Base-by-base conservation (phyloP, 2,888 invertebrate species). In the Rhabditophanes sp. region DNA sequence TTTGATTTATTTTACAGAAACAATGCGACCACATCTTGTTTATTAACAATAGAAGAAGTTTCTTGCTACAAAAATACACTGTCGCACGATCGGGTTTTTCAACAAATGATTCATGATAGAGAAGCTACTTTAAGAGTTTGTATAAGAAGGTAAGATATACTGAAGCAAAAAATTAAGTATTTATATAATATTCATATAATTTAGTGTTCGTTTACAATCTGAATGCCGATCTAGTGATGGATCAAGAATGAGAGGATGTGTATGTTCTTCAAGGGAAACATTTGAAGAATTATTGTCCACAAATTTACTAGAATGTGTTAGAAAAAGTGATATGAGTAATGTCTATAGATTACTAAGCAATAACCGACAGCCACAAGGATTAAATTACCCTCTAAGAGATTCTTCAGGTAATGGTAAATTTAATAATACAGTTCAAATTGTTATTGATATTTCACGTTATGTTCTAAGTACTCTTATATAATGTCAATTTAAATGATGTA, bases 41-140 rank as follows among this genome's bases (percentile, higher is more conserved):
- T 47, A 21, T 24, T 57, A 16, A 43, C 48, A 26, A 45, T 51
- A n/a, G 42, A 46, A 21, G 58, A 58, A 33, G 33, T 57, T 7
- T 34, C 35, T 12, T 58, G 58, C 27, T 58, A 56, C 34, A 34
- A 46, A 11, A 37, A 46, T 9, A 28, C 37, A 7, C 31, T 58
- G 18, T 51, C 54, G 23, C 37, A 43, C 29, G 53, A 58, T 33
- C 37, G 37, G 3, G 41, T 47, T 29, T 56, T 47, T 28, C 41
- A 50, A 8, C 47, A 48, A 22, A 35, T 50, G 24, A 33, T 58
- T 12, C 42, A 48, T 24, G 50, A 48, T 24, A 21, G 53, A 12
- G 58, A 58, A 30, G 45, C 48, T 15, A 46, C 53, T 2, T 25
- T 58, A 6, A 30, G 50, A 20, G 41, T 41, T 2, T 58, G 58